Evolutionary conservation across 2,113 vertebrate species (phyloP), one percentile per base, ranked within the genome.

Genomic region (Neolamprologus hecqui): DNA sequence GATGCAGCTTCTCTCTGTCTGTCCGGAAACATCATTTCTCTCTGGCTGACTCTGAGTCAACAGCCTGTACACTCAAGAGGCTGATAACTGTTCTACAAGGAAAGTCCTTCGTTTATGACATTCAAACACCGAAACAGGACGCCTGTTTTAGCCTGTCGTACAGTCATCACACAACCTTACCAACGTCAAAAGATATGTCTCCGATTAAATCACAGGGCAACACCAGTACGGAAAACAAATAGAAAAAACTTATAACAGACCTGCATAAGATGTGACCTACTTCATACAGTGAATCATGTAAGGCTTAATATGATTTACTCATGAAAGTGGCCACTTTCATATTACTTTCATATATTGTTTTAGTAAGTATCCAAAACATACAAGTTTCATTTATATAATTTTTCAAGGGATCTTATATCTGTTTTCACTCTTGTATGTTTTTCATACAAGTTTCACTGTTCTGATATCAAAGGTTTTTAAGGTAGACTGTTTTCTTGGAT

Each of bases 111-210:
- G 96, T 96, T 6, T 96, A 96, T 2, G 86, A 88, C 4, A 9
- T 90, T 37, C 81, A 84, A 8, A 94, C 94, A n/a, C 63, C 75
- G 1, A 35, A 88, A 37, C 35, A 84, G 26, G 26, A 49, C 0
- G 57, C 58, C 28, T 54, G 54, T 2, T 90, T 89, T 14, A 94
- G 95, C 49, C 87, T 87, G 42, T 90, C 79, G 1, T 91, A 90
- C 23, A 26, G 53, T 3, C 93, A 96, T 17, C 81, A 95, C 21
- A 83, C 90, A 1, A n/a, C 84, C 14, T 85, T 91, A 1, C 94
- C 94, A 5, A 90, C 92, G 6, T 93, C 86, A 4, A 96, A 95
- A 96, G 96, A 97, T 33, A 63, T 95, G 15, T 97, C 96, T 2
- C 14, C 84, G 26, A 96, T 96, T 33, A 94, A 91, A 55, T 57